These are phyloP conservation scores for Drosophila quinaria DNA, from an alignment of 2,888 invertebrate species.

Conservation along the genomic window DNA sequence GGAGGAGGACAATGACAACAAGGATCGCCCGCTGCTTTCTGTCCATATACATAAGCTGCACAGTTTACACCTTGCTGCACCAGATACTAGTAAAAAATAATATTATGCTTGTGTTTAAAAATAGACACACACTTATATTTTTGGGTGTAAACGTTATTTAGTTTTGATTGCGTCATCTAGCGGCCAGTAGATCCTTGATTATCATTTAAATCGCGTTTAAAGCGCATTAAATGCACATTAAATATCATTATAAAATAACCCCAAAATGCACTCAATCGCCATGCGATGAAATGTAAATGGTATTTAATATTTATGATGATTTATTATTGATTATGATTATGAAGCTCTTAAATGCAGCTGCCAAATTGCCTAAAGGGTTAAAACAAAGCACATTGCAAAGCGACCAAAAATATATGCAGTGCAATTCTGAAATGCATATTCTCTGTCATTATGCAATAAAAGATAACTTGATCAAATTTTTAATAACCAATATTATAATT, in stretches of 20 bases:
- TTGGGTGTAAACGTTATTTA: slow-evolving; percentile 58
- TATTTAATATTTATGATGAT: slow-evolving; percentile 71
- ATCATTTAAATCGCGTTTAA: slow-evolving; percentile 14
- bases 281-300: slow-evolving; percentile 41
- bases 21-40: slow-evolving; percentile 65
- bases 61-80: slow-evolving; percentile 68
- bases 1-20: slow-evolving; percentile 50
- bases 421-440: not conserved
- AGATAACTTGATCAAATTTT: not conserved
- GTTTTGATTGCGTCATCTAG: slow-evolving; percentile 3
- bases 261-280: slow-evolving; percentile 30
- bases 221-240: slow-evolving; percentile 27
- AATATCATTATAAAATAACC: slow-evolving; percentile 19
- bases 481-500: not conserved
- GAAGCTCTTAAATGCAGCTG: slow-evolving; percentile 16
- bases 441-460: not conserved
- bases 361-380: slow-evolving; percentile 15
- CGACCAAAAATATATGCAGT: not conserved
- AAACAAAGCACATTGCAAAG: not conserved
- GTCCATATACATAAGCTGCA: slow-evolving; percentile 23
- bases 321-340: slow-evolving; percentile 64
- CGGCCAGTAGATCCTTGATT: slow-evolving; percentile 1
- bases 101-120: slow-evolving; percentile 61
- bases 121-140: slow-evolving; percentile 41
- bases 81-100: slow-evolving; percentile 36